These are phyloP conservation scores for silkworm (Bombyx mori) DNA, from an alignment of 1,140 invertebrate genomes.

Conservation along the genomic window DNA sequence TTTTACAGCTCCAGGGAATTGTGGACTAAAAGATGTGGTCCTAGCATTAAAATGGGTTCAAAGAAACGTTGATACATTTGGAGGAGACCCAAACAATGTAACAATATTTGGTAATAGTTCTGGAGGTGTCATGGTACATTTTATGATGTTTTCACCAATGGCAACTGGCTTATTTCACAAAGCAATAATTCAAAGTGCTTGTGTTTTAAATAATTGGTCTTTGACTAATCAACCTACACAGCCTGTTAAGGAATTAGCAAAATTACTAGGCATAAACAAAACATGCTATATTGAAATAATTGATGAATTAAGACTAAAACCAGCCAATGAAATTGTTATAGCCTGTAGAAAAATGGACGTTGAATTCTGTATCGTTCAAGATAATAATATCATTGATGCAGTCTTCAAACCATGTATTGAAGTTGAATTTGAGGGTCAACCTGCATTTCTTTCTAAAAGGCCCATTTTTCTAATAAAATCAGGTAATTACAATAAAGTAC, in stretches of 20 bases:
- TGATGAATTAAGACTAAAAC: slow-evolving; percentile 36
- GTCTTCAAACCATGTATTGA: slow-evolving; percentile 57
- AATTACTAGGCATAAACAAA: slow-evolving; percentile 39
- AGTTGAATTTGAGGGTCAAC: slow-evolving; percentile 51
- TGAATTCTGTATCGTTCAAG: slow-evolving; percentile 11
- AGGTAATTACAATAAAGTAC: slow-evolving; percentile 54
- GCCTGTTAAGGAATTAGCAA: slow-evolving; percentile 34
- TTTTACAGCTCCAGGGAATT: slow-evolving; percentile 71
- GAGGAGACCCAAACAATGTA: slow-evolving; percentile 74
- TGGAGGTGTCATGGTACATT: slow-evolving; percentile 71
- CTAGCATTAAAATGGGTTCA: slow-evolving; percentile 75
- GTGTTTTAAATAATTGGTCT: slow-evolving; percentile 52
- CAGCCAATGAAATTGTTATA: slow-evolving; percentile 34
- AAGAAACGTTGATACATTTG: slow-evolving; percentile 73
- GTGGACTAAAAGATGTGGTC: slow-evolving; percentile 75
- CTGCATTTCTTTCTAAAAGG: slow-evolving; percentile 46
- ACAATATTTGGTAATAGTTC: slow-evolving; percentile 75
- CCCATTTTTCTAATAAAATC: slow-evolving; percentile 45
- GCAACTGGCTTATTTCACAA: slow-evolving; percentile 71
- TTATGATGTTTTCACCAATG: slow-evolving; percentile 70
- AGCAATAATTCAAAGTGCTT: slow-evolving; percentile 57
- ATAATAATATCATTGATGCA: slow-evolving; percentile 31
- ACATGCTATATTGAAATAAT: slow-evolving; percentile 37
- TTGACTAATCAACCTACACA: slow-evolving; percentile 41
- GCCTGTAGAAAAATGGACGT: slow-evolving; percentile 22